phyloP scores from a whole-genome alignment of 2,888 invertebrate genomes.

The Microctonus brassicae region DNA sequence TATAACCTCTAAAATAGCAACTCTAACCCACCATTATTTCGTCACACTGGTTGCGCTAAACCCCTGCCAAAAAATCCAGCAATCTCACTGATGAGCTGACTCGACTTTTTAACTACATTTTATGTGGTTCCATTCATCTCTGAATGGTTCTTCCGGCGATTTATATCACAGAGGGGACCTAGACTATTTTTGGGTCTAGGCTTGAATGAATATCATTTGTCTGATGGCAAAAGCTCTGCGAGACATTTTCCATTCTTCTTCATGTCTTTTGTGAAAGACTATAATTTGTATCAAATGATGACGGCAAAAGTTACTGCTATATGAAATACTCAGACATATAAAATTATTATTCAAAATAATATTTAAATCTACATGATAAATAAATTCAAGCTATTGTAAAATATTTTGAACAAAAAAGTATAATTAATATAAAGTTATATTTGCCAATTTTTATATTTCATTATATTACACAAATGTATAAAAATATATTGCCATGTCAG shows the following conservation, averaged over 20 bases:
- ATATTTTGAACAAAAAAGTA: no score
- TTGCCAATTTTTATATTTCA: not conserved
- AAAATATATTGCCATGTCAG: conserved; percentile 5
- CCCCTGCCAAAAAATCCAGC: conserved; percentile 23
- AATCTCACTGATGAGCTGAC: conserved; percentile 48
- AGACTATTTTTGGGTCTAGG: not conserved
- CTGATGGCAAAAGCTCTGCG: not conserved
- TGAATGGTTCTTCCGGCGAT: not conserved
- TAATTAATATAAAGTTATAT: not conserved
- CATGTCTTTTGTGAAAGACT: not conserved
- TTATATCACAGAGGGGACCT: not conserved
- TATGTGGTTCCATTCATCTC: conserved; percentile 27
- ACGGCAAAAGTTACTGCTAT: not conserved
- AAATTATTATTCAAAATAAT: not conserved
- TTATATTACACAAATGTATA: not conserved
- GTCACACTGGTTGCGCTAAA: not conserved
- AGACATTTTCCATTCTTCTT: not conserved
- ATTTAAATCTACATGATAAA: no score
- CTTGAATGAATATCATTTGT: not conserved
- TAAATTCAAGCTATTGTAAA: no score
- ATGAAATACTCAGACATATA: not conserved
- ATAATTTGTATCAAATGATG: not conserved
- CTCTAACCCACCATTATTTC: not conserved
- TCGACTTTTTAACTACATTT: conserved; percentile 43
- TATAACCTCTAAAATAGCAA: not conserved